Percentiles rank a stretch among this genome's conserved stretches.
phyloP scores from a whole-genome alignment of 2,888 invertebrate genomes.

The Acrocyrtus sp. region DNA sequence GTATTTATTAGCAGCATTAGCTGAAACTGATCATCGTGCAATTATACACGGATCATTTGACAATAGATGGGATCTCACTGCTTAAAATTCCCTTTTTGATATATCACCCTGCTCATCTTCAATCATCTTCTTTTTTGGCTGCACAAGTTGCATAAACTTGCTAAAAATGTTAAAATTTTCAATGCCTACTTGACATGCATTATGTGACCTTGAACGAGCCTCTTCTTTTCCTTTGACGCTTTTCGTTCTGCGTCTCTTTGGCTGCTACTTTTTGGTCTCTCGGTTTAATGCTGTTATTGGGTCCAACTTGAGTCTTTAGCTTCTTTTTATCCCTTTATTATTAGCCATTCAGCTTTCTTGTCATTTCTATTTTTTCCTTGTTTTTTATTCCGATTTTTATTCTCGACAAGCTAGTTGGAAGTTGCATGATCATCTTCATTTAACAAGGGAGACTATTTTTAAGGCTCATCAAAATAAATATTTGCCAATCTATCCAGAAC shows the following conservation, averaged over 20 bases:
- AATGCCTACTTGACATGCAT: conserved; percentile 11
- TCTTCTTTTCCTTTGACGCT: neutral
- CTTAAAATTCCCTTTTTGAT: neutral
- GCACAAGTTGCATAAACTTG: neutral
- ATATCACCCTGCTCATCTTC: neutral
- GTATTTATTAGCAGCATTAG: neutral
- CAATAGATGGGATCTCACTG: too few species aligned
- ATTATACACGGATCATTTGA: neutral
- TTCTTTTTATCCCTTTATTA: neutral
- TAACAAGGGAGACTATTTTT: neutral
- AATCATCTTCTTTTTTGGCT: neutral
- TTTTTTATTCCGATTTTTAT: neutral
- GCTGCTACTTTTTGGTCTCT: too few species aligned
- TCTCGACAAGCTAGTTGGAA: neutral
- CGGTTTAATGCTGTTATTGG: too few species aligned
- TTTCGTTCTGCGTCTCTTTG: neutral
- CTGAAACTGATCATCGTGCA: neutral
- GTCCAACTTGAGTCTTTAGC: too few species aligned
- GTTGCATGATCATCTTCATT: neutral
- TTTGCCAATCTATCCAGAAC: neutral
- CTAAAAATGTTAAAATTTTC: neutral
- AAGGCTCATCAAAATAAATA: neutral
- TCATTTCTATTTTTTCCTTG: neutral
- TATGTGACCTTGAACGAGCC: conserved; percentile 36
- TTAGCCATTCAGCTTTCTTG: neutral